Evolutionary conservation across 37 sponge, comb jelly and placozoan genomes (phyloP).

Genomic region (Oscarella lobularis): DNA sequence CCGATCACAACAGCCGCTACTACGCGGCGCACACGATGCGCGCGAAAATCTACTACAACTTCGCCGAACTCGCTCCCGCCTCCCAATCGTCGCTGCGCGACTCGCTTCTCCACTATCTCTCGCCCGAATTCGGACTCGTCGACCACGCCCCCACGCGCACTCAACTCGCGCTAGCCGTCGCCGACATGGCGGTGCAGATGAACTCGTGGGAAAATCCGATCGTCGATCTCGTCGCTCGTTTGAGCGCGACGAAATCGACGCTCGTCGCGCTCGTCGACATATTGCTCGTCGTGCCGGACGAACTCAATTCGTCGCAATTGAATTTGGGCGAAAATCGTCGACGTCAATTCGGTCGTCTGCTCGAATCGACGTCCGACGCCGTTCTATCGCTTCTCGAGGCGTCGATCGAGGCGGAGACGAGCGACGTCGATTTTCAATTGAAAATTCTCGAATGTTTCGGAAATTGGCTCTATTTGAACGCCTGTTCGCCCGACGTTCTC

Average conservation of each 20-base stretch:
- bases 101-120: constrained; percentile 51
- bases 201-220: constrained; percentile 48
- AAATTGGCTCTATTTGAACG: neutral
- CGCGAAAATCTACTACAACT: constrained; percentile 44
- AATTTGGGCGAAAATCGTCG: neutral
- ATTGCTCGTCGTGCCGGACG: constrained; percentile 62
- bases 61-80: constrained; percentile 50
- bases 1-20: constrained; percentile 42
- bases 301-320: constrained; percentile 15
- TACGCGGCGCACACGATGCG: constrained; percentile 93
- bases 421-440: neutral
- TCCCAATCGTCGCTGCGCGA: constrained; percentile 63
- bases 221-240: constrained; percentile 30
- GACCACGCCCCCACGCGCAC: neutral
- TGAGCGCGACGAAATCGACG: constrained; percentile 22
- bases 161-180: constrained; percentile 73
- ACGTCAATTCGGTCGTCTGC: neutral
- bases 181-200: constrained; percentile 86
- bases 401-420: neutral
- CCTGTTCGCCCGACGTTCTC: neutral
- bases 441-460: neutral
- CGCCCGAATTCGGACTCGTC: neutral
- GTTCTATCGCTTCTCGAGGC: neutral
- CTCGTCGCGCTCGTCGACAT: constrained; percentile 50
- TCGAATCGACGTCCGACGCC: neutral